Evolutionary conservation across 2,797 vertebrate species (phyloP).

Genomic region (Trematomus bernacchii): DNA sequence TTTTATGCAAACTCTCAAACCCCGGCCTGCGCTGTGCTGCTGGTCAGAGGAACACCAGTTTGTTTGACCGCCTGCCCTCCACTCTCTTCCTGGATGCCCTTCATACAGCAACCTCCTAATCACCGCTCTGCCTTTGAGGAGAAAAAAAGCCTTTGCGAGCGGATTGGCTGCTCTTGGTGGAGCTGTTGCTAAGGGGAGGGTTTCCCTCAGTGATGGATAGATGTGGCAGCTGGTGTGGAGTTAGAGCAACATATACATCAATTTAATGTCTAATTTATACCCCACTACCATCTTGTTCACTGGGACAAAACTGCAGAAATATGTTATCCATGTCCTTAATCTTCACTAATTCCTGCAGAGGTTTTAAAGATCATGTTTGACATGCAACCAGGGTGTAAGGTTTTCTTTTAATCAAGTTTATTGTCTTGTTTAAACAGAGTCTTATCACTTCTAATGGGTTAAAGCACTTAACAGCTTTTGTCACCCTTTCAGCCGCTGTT

Average conservation of each 20-base stretch:
- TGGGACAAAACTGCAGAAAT: not conserved
- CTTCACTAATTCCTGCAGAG: not conserved
- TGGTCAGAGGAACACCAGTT: conserved; percentile 34
- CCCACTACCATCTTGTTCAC: not conserved
- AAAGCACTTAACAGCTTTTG: conserved; percentile 17
- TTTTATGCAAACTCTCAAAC: conserved; percentile 53
- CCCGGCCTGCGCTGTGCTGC: conserved; percentile 2
- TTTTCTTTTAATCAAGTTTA: conserved; percentile 20
- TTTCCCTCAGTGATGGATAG: conserved; percentile 51
- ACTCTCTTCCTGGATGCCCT: conserved; percentile 56
- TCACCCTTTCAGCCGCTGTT: not conserved
- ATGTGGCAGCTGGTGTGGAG: conserved; percentile 33
- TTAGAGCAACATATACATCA: conserved; percentile 42
- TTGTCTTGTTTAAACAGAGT: conserved; percentile 12
- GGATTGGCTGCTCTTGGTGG: conserved; percentile 74
- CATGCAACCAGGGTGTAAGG: not conserved
- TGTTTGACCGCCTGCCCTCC: conserved; percentile 41
- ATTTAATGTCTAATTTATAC: conserved; percentile 13
- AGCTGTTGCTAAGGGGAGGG: conserved; percentile 83
- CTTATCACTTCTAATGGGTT: conserved; percentile 14
- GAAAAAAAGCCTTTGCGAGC: conserved; percentile 13
- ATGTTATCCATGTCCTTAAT: not conserved
- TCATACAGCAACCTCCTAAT: conserved; percentile 63
- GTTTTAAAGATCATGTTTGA: not conserved
- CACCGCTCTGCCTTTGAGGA: conserved; percentile 53